phyloP scores from a whole-genome alignment of 2,888 invertebrate genomes.

The Aleiodes alternator region DNA sequence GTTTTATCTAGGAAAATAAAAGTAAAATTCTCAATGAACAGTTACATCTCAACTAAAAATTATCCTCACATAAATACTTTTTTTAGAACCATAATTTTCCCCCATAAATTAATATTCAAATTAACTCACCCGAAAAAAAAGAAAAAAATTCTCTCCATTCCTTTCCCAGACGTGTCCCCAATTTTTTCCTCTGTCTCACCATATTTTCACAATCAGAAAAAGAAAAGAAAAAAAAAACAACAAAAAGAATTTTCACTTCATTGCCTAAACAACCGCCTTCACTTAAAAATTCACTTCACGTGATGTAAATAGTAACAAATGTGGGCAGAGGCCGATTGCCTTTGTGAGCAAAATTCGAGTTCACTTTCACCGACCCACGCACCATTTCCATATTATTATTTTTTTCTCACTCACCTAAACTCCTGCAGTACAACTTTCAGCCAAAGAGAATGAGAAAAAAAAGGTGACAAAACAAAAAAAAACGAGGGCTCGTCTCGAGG shows the following conservation, averaged over 20 bases:
- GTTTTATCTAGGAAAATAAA: too few species aligned
- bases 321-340: constrained; percentile 13
- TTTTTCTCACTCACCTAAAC: not conserved
- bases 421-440: not conserved
- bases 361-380: constrained; percentile 20
- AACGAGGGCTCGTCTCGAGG: not conserved
- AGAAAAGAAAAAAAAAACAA: too few species aligned
- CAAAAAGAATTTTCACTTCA: not conserved
- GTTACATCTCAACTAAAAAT: too few species aligned
- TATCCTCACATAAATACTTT: too few species aligned
- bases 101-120: too few species aligned
- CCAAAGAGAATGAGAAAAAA: not conserved
- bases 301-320: constrained; percentile 13
- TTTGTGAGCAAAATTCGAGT: constrained; percentile 7
- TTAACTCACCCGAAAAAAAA: too few species aligned
- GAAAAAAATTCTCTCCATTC: too few species aligned
- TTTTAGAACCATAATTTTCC: too few species aligned
- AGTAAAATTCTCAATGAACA: too few species aligned
- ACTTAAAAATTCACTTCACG: constrained; percentile 7
- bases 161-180: too few species aligned
- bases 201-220: not conserved
- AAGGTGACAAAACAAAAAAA: not conserved
- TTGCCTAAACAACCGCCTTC: not conserved
- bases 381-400: not conserved
- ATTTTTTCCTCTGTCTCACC: not conserved